Base-by-base conservation (phyloP, 2,113 vertebrate genomes). In the Lynx canadensis region DNA sequence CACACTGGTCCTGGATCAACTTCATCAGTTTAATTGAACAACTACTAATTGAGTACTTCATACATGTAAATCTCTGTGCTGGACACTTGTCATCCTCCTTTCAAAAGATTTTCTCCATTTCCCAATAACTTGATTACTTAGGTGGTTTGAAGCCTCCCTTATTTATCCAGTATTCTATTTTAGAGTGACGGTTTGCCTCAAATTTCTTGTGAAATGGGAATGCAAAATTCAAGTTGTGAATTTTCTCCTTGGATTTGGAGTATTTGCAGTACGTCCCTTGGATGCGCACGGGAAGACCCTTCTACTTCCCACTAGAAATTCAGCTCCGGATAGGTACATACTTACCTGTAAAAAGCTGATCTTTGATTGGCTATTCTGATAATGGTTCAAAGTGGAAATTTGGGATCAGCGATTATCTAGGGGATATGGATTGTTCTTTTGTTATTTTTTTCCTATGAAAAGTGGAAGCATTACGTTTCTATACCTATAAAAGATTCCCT, bases 101-200 rank as follows among this genome's bases (percentile, higher is more conserved):
- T 91, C 69, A 87, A 94, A 83, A 79, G 38, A 73, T 4, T 21
- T 81, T 95, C 78, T 60, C 7, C 14, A 50, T 97, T 80, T 93
- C 36, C 45, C 65, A 25, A 33, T 69, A 52, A 52, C 36, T 83
- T 63, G 21, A 69, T 84, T 57, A 48, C 57, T 65, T 80, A 74
- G 63, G 25, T 87, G 16, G 5, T 41, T 80, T 73, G 38, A 87
- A 69, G 88, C 12, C 57, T 84, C 60, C 18, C n/a, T 89, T 82
- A 41, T 29, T 83, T 63, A 79, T n/a, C 21, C 7, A 27, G 48
- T 41, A 29, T 36, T 27, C 10, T 41, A 45, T 25, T 90, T 65
- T 63, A 91, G 50, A 74, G 57, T 52, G 41, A 29, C 73, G 84
- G 0, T 85, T 91, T 96, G 25, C 38, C 29, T 80, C 38, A 5